Percentiles rank a stretch among this genome's conserved stretches.
phyloP scores from a whole-genome alignment of 2,888 invertebrate species.

The Eristalis intricaria region DNA sequence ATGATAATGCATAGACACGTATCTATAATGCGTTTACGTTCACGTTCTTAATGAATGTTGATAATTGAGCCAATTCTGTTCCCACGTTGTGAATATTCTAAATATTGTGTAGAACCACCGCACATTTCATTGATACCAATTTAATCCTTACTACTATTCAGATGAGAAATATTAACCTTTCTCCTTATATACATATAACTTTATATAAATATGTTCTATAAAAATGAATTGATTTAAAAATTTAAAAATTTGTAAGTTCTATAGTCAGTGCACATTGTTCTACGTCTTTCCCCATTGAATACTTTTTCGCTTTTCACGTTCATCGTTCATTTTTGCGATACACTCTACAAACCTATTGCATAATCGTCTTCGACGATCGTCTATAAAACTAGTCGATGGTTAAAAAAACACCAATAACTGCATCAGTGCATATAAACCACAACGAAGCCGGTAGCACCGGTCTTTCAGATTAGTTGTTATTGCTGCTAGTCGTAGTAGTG shows the following conservation, averaged over 20 bases:
- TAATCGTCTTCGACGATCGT: slow-evolving; percentile 35
- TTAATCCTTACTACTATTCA: too few species aligned
- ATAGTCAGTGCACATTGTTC: slow-evolving; percentile 23
- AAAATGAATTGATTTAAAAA: neutral
- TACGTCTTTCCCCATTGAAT: slow-evolving; percentile 73
- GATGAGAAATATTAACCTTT: neutral
- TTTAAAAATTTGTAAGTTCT: neutral
- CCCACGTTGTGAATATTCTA: too few species aligned
- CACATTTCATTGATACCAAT: too few species aligned
- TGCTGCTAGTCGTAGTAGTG: slow-evolving; percentile 11
- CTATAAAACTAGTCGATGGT: slow-evolving; percentile 14
- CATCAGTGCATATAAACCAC: slow-evolving; percentile 37
- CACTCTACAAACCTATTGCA: slow-evolving; percentile 52
- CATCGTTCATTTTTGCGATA: slow-evolving; percentile 75
- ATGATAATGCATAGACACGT: too few species aligned
- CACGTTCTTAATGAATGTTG: too few species aligned
- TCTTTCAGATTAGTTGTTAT: slow-evolving; percentile 33
- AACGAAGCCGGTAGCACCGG: slow-evolving; percentile 62
- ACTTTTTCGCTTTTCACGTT: slow-evolving; percentile 81
- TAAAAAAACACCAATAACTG: slow-evolving; percentile 8
- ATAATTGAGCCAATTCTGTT: too few species aligned
- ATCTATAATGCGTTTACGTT: too few species aligned
- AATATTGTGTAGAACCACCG: too few species aligned
- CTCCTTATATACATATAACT: too few species aligned
- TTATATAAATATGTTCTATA: too few species aligned